Percentiles rank a stretch among this genome's conserved stretches.
Evolutionary conservation across 2,797 vertebrate genomes (phyloP).

Genomic region (Sebastes matsubarae): DNA sequence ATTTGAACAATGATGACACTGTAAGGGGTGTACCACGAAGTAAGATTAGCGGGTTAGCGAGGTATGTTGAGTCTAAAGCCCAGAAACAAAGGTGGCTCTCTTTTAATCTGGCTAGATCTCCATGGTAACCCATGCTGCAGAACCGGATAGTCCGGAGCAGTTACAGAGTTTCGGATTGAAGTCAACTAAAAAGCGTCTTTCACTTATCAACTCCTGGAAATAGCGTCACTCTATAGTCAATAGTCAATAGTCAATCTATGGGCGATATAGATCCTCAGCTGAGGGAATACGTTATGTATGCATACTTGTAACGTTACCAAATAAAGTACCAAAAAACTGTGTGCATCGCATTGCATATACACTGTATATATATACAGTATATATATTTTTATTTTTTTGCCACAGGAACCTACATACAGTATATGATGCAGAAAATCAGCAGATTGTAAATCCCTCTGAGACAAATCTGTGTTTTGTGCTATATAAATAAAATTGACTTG

Average conservation of each 20-base stretch:
- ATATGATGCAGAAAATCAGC: not conserved
- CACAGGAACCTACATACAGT: not conserved
- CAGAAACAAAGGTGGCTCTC: not conserved
- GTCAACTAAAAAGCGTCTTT: not conserved
- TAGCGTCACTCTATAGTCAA: not conserved
- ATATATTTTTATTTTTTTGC: no score
- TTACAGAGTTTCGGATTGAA: not conserved
- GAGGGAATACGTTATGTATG: not conserved
- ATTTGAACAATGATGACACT: no score
- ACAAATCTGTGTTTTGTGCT: not conserved
- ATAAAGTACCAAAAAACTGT: not conserved
- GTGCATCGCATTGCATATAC: rapidly evolving
- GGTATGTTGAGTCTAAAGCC: not conserved
- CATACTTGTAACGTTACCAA: not conserved
- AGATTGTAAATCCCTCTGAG: not conserved
- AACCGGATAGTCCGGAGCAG: not conserved
- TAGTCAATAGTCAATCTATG: not conserved
- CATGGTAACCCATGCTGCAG: not conserved
- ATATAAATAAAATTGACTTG: not conserved
- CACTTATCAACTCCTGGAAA: not conserved
- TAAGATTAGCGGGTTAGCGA: not conserved
- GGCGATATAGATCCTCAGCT: not conserved
- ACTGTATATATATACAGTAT: no score
- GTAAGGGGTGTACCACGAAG: not conserved
- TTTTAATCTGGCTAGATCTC: not conserved